Percentiles rank a stretch among this genome's conserved stretches.
Evolutionary conservation across 2,888 invertebrate species (phyloP).

Genomic region (Phymatocera aterrima): DNA sequence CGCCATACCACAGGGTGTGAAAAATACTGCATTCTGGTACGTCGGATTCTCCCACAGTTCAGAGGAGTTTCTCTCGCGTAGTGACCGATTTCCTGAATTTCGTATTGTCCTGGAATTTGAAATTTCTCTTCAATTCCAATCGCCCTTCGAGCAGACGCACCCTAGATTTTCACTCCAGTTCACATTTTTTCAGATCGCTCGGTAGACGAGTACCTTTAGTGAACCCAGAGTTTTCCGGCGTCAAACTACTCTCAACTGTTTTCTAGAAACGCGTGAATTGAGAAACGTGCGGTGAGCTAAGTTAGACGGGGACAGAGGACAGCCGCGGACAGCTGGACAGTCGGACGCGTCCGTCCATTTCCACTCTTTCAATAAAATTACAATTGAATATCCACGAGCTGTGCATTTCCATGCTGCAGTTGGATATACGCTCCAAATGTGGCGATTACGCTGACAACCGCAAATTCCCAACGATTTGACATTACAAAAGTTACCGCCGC

Average conservation of each 20-base stretch:
- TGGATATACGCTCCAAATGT: neutral
- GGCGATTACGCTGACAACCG: neutral
- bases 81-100: neutral
- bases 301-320: neutral
- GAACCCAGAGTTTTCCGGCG: constrained; percentile 7
- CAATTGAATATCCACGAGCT: neutral
- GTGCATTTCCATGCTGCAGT: neutral
- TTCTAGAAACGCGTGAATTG: constrained; percentile 7
- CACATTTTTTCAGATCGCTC: neutral
- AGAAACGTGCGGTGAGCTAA: constrained; percentile 11
- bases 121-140: neutral
- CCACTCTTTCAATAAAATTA: neutral
- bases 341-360: neutral
- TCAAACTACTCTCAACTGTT: constrained; percentile 11
- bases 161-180: neutral
- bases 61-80: too few species aligned
- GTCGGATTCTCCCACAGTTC: too few species aligned
- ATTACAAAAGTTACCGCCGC: too few species aligned
- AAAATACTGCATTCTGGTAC: too few species aligned
- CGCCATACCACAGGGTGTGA: too few species aligned
- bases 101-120: neutral
- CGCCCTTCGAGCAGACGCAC: neutral
- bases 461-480: neutral
- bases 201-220: neutral
- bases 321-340: constrained; percentile 13